phyloP scores from a whole-genome alignment of 2,888 invertebrate species.

The Esperia sulphurella region DNA sequence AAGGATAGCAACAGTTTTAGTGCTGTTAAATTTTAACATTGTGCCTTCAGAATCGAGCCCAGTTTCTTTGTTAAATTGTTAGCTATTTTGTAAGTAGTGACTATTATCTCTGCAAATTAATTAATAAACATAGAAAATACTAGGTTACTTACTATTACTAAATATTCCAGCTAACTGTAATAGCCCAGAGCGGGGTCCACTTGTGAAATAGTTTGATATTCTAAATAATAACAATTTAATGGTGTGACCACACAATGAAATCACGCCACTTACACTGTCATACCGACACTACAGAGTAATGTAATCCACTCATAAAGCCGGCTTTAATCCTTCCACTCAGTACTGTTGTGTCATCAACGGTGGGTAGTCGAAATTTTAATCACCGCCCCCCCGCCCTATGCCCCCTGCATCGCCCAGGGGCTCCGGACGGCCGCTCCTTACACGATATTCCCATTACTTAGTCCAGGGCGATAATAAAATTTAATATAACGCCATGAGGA shows the following conservation, averaged over 20 bases:
- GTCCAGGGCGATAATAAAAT: conserved; percentile 79
- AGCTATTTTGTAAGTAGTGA: too few relatives aligned
- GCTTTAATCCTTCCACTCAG: conserved; percentile 68
- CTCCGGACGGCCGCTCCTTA: conserved; percentile 74
- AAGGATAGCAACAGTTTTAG: too few relatives aligned
- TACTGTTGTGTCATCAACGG: conserved; percentile 68
- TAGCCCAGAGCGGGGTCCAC: too few relatives aligned
- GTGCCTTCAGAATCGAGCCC: too few relatives aligned
- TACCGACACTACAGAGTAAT: conserved; percentile 54
- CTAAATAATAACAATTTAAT: not conserved
- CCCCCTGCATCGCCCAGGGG: conserved; percentile 52
- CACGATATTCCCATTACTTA: conserved; percentile 81
- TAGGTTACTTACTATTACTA: too few relatives aligned
- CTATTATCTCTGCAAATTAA: too few relatives aligned
- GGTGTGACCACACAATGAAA: conserved; percentile 33
- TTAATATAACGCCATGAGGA: conserved; percentile 74
- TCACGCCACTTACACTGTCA: conserved; percentile 42
- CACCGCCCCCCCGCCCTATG: conserved; percentile 38
- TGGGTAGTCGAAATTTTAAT: conserved; percentile 74
- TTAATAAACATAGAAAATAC: too few relatives aligned
- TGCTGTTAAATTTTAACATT: too few relatives aligned
- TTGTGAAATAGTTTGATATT: not conserved
- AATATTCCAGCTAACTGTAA: too few relatives aligned
- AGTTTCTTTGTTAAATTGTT: too few relatives aligned
- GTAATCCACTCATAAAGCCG: conserved; percentile 74